Base-by-base conservation (phyloP, 2,888 invertebrate genomes). In the Meghimatium bilineatum region DNA sequence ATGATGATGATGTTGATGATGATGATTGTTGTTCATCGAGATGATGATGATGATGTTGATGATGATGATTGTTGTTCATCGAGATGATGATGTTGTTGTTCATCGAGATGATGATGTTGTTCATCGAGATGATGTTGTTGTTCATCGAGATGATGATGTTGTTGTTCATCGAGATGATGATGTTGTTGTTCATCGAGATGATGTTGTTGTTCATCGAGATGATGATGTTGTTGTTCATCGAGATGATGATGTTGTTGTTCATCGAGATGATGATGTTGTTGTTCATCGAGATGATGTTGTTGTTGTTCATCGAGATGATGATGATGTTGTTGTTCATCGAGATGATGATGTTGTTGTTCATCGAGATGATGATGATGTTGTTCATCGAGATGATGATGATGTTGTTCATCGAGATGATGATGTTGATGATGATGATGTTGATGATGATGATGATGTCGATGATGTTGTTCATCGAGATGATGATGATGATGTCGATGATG, bases 241-340 rank as follows among this genome's bases (percentile, higher is more conserved):
- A 3, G 63, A 63, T 63, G n/a, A 63, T 63, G n/a, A 63, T n/a
- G 23, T n/a, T 63, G 60, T 29, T 26, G 29, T 63, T 36, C 5
- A 8, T 5, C 5, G 6, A 5, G n/a, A 63, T 63, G 63, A 63
- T 63, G 63, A 63, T 63, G 63, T n/a, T 63, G 63, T n/a, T 63
- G 63, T n/a, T 63, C n/a, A n/a, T n/a, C n/a, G n/a, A n/a, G n/a
- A 63, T 63, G 63, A 63, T 63, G 63, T n/a, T 63, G 66, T n/a
- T 66, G n/a, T n/a, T 66, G 66, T n/a, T 66, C 0, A 66, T 66
- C 0, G n/a, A n/a, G 66, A 66, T 66, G 44, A 44, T 12, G 6
- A 44, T 12, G 44, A 44, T 12, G 44, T 8, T 44, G 44, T 8
- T 12, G 44, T n/a, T 66, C 5, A 23, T 66, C n/a, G n/a, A n/a